Conservation (phyloP, 2,113 vertebrate genomes). For the Chrysemys picta region DNA sequence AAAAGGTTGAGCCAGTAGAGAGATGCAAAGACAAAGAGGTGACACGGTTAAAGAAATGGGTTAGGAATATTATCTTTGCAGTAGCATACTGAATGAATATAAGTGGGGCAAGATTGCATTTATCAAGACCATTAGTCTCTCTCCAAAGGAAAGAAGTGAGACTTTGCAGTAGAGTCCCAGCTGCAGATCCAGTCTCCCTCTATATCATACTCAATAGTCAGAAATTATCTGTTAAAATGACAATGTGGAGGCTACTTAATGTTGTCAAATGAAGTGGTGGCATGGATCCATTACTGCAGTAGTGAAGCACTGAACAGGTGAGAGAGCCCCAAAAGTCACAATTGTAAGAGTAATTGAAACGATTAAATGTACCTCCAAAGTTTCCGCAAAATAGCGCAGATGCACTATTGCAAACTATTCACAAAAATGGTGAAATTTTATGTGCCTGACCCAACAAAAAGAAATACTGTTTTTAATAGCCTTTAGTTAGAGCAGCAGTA, state of each 20-base stretch:
- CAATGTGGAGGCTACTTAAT: not conserved
- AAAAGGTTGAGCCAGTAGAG: not conserved
- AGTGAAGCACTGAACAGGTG: not conserved
- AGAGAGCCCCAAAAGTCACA: not conserved
- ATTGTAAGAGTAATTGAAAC: not conserved
- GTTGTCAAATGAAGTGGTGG: not conserved
- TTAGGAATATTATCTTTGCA: not conserved
- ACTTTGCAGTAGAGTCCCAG: not conserved
- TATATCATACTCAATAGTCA: not conserved
- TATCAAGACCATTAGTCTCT: not conserved
- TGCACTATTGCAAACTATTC: not conserved
- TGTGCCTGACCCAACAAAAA: fast-evolving
- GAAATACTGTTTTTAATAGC: fast-evolving
- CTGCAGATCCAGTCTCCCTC: not conserved
- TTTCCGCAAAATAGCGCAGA: not conserved
- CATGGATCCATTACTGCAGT: fast-evolving
- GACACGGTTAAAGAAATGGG: not conserved
- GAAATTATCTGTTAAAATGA: not conserved
- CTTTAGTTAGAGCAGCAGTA: not conserved
- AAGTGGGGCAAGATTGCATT: not conserved
- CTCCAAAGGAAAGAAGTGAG: not conserved
- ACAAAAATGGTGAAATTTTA: fast-evolving
- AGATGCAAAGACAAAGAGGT: not conserved
- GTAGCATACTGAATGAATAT: not conserved
- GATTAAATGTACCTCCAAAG: not conserved